Evolutionary conservation across 2,888 invertebrate species (phyloP), one percentile per base, ranked within the genome.

Genomic region (Tetropium fuscum): DNA sequence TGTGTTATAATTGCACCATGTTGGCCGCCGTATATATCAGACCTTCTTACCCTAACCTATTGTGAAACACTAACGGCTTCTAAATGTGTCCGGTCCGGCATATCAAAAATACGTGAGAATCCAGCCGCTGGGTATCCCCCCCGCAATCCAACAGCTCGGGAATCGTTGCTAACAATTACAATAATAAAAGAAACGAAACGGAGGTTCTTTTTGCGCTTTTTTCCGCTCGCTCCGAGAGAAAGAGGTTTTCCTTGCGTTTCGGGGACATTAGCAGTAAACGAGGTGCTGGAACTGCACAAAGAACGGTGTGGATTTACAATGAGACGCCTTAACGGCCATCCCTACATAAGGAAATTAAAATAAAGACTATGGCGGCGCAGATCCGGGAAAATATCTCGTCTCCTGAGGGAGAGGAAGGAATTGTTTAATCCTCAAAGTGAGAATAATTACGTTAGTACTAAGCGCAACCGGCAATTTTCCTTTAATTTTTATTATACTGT

Each of bases 251-350:
- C 36, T 40, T 32, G 56, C 63, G 53, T 60, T 63, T 58, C 56
- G 49, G 57, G 53, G 56, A 63, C 63, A 63, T 66, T 66, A 63
- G 54, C 58, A 58, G 58, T 58, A 63, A 60, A 63, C 60, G 63
- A 58, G 58, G 56, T 58, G 63, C 58, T 51, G 58, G 54, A 63
- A 60, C 60, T 56, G 58, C 49, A 48, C 54, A 55, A 58, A 20
- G 51, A 55, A 22, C 11, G 7, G 27, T 38, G 11, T 40, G 44
- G 27, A 27, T 25, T 27, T 44, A 22, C 27, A 27, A 27, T 44
- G 16, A 25, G 44, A 8, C 51, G 25, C 38, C 27, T 27, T 27
- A 40, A 40, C 30, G 51, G 7, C 18, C 11, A n/a, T 20, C 16
- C 15, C 27, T 51, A 7, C 18, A 25, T 22, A 10, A 25, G 16